A percentile compares a stretch with the other conserved stretches of the same genome.
Conservation (phyloP, 2,888 invertebrate species). For the Drosophila subsilvestris region DNA sequence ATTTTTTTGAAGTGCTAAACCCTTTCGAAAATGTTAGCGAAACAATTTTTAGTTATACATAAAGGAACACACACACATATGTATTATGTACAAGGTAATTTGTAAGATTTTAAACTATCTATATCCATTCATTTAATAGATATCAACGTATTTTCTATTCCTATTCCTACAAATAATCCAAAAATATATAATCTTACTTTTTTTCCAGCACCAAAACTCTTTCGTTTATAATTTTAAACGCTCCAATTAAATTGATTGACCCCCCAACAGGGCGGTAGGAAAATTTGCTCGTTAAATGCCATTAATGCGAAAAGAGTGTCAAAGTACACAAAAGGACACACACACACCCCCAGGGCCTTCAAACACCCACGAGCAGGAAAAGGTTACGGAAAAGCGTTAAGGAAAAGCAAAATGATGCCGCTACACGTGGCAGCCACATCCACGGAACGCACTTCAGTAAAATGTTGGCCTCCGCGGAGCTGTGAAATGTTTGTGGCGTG, state of each 20-base stretch:
- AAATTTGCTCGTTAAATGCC: constrained; percentile 17
- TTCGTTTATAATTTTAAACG: not conserved
- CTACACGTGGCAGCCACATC: constrained; percentile 33
- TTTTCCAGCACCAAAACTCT: not conserved
- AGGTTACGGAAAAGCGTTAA: constrained; percentile 7
- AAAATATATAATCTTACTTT: not conserved
- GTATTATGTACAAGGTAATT: not conserved
- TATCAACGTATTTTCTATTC: too few species aligned
- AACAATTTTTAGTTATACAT: too few species aligned
- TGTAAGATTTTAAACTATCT: too few species aligned
- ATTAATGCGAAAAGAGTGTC: constrained; percentile 45
- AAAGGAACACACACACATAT: too few species aligned
- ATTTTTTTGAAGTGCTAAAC: too few species aligned
- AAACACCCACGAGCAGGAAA: constrained; percentile 7
- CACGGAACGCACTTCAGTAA: constrained; percentile 41
- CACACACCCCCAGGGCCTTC: constrained; percentile 4
- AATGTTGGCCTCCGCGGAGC: constrained; percentile 19
- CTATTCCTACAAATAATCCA: not conserved
- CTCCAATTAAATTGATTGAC: not conserved
- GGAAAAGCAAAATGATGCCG: constrained; percentile 27
- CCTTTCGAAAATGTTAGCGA: too few species aligned
- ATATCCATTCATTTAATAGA: too few species aligned
- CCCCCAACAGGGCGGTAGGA: not conserved
- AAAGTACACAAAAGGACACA: constrained; percentile 24
- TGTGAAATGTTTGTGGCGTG: constrained; percentile 35